Conservation (phyloP, 1,140 invertebrate genomes). For the Zaprionus gabonicus region DNA sequence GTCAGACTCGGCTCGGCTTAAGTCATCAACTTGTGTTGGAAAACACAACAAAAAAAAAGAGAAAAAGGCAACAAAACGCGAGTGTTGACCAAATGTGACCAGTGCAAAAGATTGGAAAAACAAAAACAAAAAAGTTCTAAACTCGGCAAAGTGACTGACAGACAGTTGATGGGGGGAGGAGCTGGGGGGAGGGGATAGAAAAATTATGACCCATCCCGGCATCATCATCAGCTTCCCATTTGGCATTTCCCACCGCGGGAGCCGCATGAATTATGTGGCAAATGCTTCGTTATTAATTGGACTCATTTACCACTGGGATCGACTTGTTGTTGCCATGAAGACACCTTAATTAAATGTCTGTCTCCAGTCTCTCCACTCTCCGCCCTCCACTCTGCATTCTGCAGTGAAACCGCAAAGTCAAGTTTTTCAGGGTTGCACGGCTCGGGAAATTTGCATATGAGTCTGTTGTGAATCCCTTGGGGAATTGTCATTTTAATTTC, state of each 20-base stretch:
- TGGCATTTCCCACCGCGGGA: neutral
- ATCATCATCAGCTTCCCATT: constrained; percentile 25
- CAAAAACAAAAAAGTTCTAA: constrained; percentile 11
- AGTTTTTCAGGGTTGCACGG: constrained; percentile 62
- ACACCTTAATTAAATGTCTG: constrained; percentile 84
- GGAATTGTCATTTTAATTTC: constrained; percentile 79
- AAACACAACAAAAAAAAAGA: constrained; percentile 18
- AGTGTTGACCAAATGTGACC: constrained; percentile 53
- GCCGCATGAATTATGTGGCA: constrained; percentile 75
- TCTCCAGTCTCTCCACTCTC: constrained; percentile 33
- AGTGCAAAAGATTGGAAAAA: constrained; percentile 14
- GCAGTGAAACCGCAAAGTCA: constrained; percentile 62
- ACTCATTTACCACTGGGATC: constrained; percentile 79
- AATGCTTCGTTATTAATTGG: constrained; percentile 84
- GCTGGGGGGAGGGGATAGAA: constrained; percentile 31
- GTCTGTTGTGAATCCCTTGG: constrained; percentile 51
- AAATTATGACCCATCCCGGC: constrained; percentile 42
- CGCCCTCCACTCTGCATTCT: neutral
- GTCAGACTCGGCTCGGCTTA: constrained; percentile 60
- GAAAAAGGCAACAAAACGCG: constrained; percentile 18
- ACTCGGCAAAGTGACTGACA: constrained; percentile 27
- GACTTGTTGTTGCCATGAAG: constrained; percentile 74
- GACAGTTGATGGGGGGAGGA: neutral
- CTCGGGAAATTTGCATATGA: constrained; percentile 60
- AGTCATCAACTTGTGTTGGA: constrained; percentile 56